phyloP scores from a whole-genome alignment of 2,888 invertebrate species.

The Eretmocerus hayati region DNA sequence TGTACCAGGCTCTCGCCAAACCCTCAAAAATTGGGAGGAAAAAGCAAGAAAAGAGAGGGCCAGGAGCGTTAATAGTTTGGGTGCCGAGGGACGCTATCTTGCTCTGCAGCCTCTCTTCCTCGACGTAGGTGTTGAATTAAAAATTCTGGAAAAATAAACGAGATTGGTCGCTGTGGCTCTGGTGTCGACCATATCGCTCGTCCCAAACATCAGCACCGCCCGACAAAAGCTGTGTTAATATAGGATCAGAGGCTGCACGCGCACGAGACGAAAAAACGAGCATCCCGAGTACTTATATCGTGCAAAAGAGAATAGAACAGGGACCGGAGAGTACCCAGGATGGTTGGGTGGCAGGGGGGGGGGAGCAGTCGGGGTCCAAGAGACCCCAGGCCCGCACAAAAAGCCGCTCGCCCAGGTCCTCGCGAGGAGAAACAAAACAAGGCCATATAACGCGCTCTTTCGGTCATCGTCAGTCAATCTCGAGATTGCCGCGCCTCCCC shows the following conservation, averaged over 20 bases:
- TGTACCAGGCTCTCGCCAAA: too few relatives aligned
- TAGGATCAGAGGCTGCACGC: background rate
- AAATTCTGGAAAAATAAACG: constrained; percentile 13
- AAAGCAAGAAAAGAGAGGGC: too few relatives aligned
- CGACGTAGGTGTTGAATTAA: constrained; percentile 15
- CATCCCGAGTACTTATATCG: too few relatives aligned
- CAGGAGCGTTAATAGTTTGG: too few relatives aligned
- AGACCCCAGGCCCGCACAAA: background rate
- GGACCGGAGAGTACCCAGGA: background rate
- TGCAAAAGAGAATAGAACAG: too few relatives aligned
- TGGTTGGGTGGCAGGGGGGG: background rate
- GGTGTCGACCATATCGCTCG: background rate
- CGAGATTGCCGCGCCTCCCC: background rate
- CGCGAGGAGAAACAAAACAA: constrained; percentile 5
- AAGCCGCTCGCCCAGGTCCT: background rate
- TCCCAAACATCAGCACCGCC: too few relatives aligned
- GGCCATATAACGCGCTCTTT: constrained; percentile 2
- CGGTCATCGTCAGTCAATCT: constrained; percentile 16
- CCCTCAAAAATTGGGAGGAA: too few relatives aligned
- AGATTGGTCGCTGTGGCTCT: constrained; percentile 3
- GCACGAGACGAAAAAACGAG: background rate
- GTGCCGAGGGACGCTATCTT: too few relatives aligned
- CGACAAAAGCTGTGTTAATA: constrained; percentile 1
- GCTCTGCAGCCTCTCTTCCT: too few relatives aligned
- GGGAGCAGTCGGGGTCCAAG: background rate